Base-by-base conservation (phyloP, 2,888 invertebrate genomes). In the Elegia similella region DNA sequence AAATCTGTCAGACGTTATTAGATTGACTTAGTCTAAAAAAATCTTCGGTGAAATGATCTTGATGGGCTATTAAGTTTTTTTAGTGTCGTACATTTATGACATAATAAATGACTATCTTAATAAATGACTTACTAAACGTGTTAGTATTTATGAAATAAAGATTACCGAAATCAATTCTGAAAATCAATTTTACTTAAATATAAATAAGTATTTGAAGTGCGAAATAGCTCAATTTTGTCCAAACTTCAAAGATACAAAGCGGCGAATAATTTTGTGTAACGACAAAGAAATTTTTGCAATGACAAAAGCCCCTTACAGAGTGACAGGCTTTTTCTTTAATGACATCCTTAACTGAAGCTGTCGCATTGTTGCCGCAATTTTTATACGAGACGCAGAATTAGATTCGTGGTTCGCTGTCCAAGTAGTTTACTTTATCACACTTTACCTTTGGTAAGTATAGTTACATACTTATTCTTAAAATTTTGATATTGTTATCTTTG, bases 241-340 rank as follows among this genome's bases (percentile, higher is more conserved):
- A 63, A 59, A 8, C 61, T 62, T 60, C 61, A 38, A 60, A 61
- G 62, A 59, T 64, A 68, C 66, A 70, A 68, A 72, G 67, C 61
- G 61, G 61, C 66, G 67, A 72, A 71, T 72, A 73, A 70, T 68
- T 69, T 69, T 64, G 63, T 73, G 70, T 71, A 71, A 70, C 70
- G 68, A 75, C 73, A 76, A 76, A 76, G 72, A 70, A n/a, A 69
- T 69, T 69, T 61, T 63, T 70, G 67, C 70, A 73, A 66, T 66
- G 64, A 67, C 47, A 68, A 68, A 69, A 67, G 65, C 63, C 59
- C 59, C 43, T 52, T 52, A 58, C 56, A 56, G 61, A 73, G 70
- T 67, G 72, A 67, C 70, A 65, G 70, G 63, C 68, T 67, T 66
- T 72, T 75, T 69, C 67, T 70, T 65, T 76, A 69, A 72, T 69